These are phyloP conservation scores for Ormyrus labotus DNA, from an alignment of 2,888 invertebrate genomes.

Conservation along the genomic window DNA sequence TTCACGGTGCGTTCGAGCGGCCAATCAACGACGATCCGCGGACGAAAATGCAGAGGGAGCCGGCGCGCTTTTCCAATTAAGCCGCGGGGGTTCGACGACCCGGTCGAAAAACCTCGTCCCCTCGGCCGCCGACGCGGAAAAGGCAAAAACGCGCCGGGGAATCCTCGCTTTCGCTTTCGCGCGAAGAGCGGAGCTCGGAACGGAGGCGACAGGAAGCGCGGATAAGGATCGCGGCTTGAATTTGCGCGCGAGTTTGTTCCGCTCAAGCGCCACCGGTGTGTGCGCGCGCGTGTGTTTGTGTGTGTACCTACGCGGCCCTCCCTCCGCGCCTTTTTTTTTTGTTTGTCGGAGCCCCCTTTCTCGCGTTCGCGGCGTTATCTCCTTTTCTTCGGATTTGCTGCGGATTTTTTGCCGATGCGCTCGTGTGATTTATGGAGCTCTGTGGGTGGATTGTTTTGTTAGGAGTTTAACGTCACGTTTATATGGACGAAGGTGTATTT, in stretches of 20 bases:
- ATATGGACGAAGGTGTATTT: too few species aligned
- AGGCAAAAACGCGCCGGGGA: background rate
- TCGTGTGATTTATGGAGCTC: too few species aligned
- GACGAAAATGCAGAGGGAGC: too few species aligned
- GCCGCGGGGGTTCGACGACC: too few species aligned
- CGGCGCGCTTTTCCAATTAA: too few species aligned
- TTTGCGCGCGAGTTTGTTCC: constrained; percentile 30
- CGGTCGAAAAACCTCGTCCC: too few species aligned
- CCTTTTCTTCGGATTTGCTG: constrained; percentile 11
- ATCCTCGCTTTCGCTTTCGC: constrained; percentile 36
- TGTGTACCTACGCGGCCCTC: background rate
- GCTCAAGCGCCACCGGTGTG: background rate
- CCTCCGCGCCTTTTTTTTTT: background rate
- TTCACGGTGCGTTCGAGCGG: too few species aligned
- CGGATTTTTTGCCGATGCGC: background rate
- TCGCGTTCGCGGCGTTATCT: background rate
- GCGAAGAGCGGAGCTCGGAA: background rate
- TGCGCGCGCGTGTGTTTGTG: background rate
- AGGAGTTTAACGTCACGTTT: too few species aligned
- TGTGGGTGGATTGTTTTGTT: too few species aligned
- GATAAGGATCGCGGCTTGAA: constrained; percentile 38
- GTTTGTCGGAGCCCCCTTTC: background rate
- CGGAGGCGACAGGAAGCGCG: constrained; percentile 32
- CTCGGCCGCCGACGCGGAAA: too few species aligned
- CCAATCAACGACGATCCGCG: too few species aligned